A percentile compares a stretch with the other conserved stretches of the same genome.
Evolutionary conservation across 2,888 invertebrate genomes (phyloP).

Genomic region (Chesias legatella): DNA sequence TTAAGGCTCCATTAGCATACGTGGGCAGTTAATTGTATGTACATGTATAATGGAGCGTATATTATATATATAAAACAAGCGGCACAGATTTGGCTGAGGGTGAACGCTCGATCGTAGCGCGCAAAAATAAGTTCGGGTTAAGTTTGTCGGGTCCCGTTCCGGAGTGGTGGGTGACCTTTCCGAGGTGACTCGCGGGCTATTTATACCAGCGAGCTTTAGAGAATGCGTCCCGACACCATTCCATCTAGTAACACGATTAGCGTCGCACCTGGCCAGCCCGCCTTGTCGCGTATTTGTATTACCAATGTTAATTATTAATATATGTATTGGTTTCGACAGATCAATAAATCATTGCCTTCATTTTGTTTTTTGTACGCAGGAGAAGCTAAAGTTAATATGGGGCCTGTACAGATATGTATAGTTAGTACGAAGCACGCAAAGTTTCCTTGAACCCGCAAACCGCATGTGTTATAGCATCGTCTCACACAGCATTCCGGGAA

Average conservation of each 20-base stretch:
- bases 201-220: constrained; percentile 51
- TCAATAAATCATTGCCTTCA: background rate
- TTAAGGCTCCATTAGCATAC: no score
- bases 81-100: constrained; percentile 20
- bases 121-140: constrained; percentile 70
- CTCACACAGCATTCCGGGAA: constrained; percentile 29
- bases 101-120: constrained; percentile 35
- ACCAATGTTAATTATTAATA: no score
- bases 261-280: constrained; percentile 27
- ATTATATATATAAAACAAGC: constrained; percentile 16
- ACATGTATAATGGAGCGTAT: no score
- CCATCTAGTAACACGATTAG: constrained; percentile 20
- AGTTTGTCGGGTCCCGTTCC: constrained; percentile 70
- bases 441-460: constrained; percentile 32
- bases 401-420: constrained; percentile 9
- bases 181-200: constrained; percentile 58
- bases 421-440: constrained; percentile 23
- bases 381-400: constrained; percentile 1
- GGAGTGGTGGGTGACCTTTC: constrained; percentile 72
- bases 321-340: no score
- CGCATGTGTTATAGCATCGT: constrained; percentile 35
- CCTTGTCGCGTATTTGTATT: constrained; percentile 3
- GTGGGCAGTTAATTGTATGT: no score
- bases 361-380: background rate
- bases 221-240: constrained; percentile 41